Base-by-base conservation (phyloP, 2,113 vertebrate genomes). In the Rousettus leschenaultii region DNA sequence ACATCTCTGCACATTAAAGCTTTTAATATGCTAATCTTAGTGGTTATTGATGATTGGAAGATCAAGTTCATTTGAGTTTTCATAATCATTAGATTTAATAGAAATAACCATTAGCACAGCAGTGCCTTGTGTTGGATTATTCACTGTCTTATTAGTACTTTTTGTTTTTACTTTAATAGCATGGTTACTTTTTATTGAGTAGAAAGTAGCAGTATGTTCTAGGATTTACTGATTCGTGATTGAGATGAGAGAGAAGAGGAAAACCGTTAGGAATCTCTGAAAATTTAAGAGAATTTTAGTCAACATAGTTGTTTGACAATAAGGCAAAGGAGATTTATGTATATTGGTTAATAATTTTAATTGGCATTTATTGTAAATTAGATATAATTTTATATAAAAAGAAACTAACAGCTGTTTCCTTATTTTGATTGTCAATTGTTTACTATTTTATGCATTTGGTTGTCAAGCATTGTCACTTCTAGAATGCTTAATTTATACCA, bases 341-440 rank as follows among this genome's bases (percentile, higher is more conserved):
- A 94, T 94, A 97, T 97, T 95, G 97, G 83, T 96, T 93, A 90
- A 91, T 97, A 59, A 94, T 97, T 97, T 98, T 95, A 95, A 96
- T 97, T 96, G 84, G 92, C 88, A 97, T 96, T 95, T 86, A 90
- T 97, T 97, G 26, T 84, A 97, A 98, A 97, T 98, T 97, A 97
- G 82, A 96, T 91, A 79, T 86, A 96, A 92, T 97, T 97, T 97
- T 97, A 96, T 97, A 96, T 94, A 96, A 97, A 97, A 96, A 95
- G 93, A 97, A 87, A 91, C 71, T 66, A 91, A 98, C 97, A 95
- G 91, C 91, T 97, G 97, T 97, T 97, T 98, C 93, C 80, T 95
- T 87, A 91, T 97, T 97, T 98, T 74, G 91, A 78, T 97, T 98
- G 97, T 94, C 96, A 91, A 96, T 97, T 97, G 89, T 78, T 40